These are phyloP conservation scores for Celastrina argiolus DNA, from an alignment of 2,888 invertebrate genomes.

Conservation along the genomic window DNA sequence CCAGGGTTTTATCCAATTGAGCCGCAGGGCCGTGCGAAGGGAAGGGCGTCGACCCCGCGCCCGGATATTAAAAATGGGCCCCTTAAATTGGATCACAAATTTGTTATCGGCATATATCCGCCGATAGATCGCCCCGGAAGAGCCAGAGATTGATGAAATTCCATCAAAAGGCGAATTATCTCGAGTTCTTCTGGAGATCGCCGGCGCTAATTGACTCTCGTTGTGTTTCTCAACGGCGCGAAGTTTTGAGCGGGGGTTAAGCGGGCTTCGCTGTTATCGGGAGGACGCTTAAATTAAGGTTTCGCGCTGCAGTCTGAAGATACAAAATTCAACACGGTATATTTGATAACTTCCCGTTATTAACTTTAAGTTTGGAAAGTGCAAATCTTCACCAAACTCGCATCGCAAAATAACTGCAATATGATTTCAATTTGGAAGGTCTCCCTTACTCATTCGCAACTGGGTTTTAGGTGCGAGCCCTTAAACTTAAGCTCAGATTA, in stretches of 20 bases:
- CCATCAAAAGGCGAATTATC: slow-evolving; percentile 44
- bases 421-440: too few relatives aligned
- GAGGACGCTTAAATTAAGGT: slow-evolving; percentile 21
- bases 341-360: background rate
- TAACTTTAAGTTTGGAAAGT: background rate
- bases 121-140: slow-evolving; percentile 40
- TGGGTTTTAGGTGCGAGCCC: too few relatives aligned
- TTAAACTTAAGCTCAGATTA: background rate
- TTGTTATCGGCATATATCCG: slow-evolving; percentile 57
- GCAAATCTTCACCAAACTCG: background rate
- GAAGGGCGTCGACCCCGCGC: slow-evolving; percentile 60
- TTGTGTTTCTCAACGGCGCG: slow-evolving; percentile 69
- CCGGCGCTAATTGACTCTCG: slow-evolving; percentile 63
- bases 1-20: slow-evolving; percentile 63
- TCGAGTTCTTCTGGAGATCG: slow-evolving; percentile 52
- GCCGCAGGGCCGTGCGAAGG: slow-evolving; percentile 57
- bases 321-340: background rate
- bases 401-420: too few relatives aligned
- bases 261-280: background rate
- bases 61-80: slow-evolving; percentile 69
- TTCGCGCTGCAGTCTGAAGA: background rate
- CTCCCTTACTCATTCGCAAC: too few relatives aligned
- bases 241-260: slow-evolving; percentile 51
- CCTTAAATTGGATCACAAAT: slow-evolving; percentile 63
- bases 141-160: slow-evolving; percentile 50